phyloP scores from a whole-genome alignment of 1,140 invertebrate genomes.

The Ruditapes philippinarum region DNA sequence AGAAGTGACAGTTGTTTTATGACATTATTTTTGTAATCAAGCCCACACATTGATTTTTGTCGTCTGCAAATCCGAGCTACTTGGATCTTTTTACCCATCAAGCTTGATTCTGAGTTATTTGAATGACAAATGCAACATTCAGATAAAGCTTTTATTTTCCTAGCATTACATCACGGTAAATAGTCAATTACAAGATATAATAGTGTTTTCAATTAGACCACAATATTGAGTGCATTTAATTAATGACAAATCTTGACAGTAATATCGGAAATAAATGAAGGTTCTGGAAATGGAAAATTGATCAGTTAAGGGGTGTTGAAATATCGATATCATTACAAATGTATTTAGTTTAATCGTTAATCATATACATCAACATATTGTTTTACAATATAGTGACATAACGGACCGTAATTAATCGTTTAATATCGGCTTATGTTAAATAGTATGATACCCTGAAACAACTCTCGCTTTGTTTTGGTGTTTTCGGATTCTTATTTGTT shows the following conservation, averaged over 20 bases:
- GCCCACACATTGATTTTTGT: neutral
- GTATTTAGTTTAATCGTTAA: too few relatives aligned
- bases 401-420: too few relatives aligned
- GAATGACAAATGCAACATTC: neutral
- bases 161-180: neutral
- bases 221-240: neutral
- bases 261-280: neutral
- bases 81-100: neutral
- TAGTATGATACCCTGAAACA: too few relatives aligned
- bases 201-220: neutral
- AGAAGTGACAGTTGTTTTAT: slow-evolving; percentile 14
- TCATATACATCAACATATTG: too few relatives aligned
- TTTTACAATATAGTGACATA: too few relatives aligned
- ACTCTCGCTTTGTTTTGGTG: too few relatives aligned
- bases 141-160: neutral
- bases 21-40: neutral
- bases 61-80: neutral
- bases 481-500: too few relatives aligned
- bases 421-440: too few relatives aligned
- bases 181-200: neutral
- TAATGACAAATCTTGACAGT: neutral
- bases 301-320: too few relatives aligned
- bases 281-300: too few relatives aligned
- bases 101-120: neutral
- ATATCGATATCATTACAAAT: too few relatives aligned